A percentile compares a stretch with the other conserved stretches of the same genome.
Conservation (phyloP, 1,140 invertebrate species). For the Ceratina japonica region DNA sequence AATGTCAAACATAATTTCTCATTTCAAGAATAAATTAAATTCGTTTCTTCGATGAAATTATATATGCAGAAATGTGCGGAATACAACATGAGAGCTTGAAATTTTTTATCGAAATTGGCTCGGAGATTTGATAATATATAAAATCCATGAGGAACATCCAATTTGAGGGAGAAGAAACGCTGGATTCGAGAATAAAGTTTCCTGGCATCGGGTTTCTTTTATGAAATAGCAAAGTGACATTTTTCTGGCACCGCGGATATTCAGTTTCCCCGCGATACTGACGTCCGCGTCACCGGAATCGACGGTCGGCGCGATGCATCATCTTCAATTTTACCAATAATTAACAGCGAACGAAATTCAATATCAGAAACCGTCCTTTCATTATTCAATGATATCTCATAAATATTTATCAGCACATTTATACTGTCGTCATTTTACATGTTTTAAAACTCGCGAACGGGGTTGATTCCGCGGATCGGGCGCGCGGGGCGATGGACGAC, state of each 20-base stretch:
- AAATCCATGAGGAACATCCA: conserved; percentile 41
- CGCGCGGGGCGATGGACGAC: conserved; percentile 9
- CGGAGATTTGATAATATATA: conserved; percentile 26
- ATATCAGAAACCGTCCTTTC: too few relatives aligned
- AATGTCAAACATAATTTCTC: too few relatives aligned
- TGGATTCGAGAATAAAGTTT: conserved; percentile 49
- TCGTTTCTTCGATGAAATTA: too few relatives aligned
- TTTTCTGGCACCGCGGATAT: conserved; percentile 53
- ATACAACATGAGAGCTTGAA: too few relatives aligned
- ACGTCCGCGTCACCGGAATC: conserved; percentile 21
- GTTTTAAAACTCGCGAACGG: too few relatives aligned
- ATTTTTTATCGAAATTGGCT: neutral
- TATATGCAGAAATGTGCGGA: too few relatives aligned
- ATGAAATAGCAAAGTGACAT: conserved; percentile 57
- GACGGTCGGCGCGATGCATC: conserved; percentile 46
- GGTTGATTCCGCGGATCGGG: too few relatives aligned
- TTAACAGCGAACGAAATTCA: too few relatives aligned
- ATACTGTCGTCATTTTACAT: too few relatives aligned
- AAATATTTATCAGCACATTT: too few relatives aligned
- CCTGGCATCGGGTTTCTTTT: conserved; percentile 53
- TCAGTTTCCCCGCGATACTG: neutral
- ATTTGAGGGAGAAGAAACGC: conserved; percentile 41
- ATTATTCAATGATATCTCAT: too few relatives aligned
- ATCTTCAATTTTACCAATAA: neutral
- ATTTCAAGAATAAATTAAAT: too few relatives aligned